Evolutionary conservation across 2,113 vertebrate species (phyloP).

Genomic region (Merops nubicus): DNA sequence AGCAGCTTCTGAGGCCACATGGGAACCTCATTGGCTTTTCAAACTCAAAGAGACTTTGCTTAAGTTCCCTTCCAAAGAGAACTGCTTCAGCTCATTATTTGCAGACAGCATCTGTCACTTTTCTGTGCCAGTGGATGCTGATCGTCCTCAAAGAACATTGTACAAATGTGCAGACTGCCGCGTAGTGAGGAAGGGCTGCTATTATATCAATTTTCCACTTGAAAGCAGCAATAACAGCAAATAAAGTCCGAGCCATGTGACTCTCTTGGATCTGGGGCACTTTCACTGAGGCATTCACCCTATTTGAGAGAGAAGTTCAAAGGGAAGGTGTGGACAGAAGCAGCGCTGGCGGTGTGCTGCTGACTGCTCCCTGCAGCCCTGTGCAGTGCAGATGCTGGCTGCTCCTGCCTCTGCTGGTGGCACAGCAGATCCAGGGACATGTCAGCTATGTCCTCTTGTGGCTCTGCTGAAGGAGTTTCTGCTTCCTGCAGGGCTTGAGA

Average conservation of each 20-base stretch:
- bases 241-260: constrained; percentile 49
- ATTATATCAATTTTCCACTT: constrained; percentile 74
- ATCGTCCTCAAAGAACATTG: constrained; percentile 50
- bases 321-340: not conserved
- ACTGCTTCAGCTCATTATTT: constrained; percentile 65
- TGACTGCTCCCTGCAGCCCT: not conserved
- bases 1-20: not conserved
- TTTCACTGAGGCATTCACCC: not conserved
- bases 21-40: constrained; percentile 33
- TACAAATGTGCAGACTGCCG: constrained; percentile 56
- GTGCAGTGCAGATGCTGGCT: not conserved
- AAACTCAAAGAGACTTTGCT: constrained; percentile 52
- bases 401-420: not conserved
- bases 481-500: not conserved
- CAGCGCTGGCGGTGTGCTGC: not conserved
- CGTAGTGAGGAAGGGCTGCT: constrained; percentile 55
- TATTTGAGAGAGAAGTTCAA: not conserved
- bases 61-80: constrained; percentile 56
- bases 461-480: not conserved
- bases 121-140: constrained; percentile 43
- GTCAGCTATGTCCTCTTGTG: not conserved
- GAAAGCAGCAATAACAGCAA: constrained; percentile 72
- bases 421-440: too few relatives aligned
- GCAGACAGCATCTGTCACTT: constrained; percentile 71
- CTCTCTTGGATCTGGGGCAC: constrained; percentile 40